Evolutionary conservation across 2,113 vertebrate species (phyloP).

Genomic region (Corvus cornix): DNA sequence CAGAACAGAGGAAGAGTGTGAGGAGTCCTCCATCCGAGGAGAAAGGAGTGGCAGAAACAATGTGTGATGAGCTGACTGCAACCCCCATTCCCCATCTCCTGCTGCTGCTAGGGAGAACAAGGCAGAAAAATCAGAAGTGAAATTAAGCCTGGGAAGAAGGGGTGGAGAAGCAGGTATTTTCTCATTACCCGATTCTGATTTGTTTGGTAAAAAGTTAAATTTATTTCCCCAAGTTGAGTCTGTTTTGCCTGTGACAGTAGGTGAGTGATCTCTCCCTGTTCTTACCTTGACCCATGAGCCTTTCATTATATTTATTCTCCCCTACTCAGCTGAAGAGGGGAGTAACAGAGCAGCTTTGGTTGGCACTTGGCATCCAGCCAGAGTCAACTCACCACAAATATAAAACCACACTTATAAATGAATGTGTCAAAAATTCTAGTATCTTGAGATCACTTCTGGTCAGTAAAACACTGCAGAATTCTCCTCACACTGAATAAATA

Average conservation of each 20-base stretch:
- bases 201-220: neutral
- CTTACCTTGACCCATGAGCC: neutral
- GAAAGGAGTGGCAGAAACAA: neutral
- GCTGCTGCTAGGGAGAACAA: neutral
- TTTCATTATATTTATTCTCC: neutral
- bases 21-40: accelerated
- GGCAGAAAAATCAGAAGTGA: neutral
- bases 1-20: neutral
- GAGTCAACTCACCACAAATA: neutral
- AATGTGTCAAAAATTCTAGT: neutral
- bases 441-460: neutral
- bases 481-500: neutral
- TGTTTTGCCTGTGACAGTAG: neutral
- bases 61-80: neutral
- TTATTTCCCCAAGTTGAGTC: accelerated
- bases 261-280: neutral
- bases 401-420: neutral
- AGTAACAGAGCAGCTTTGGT: neutral
- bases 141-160: neutral
- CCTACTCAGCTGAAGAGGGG: neutral
- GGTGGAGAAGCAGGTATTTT: neutral
- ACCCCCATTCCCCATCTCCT: neutral
- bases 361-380: neutral
- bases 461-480: neutral
- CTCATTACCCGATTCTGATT: neutral